Percentiles rank a stretch among this genome's conserved stretches.
Conservation (phyloP, 1,140 invertebrate species). For the Nephotettix cincticeps region DNA sequence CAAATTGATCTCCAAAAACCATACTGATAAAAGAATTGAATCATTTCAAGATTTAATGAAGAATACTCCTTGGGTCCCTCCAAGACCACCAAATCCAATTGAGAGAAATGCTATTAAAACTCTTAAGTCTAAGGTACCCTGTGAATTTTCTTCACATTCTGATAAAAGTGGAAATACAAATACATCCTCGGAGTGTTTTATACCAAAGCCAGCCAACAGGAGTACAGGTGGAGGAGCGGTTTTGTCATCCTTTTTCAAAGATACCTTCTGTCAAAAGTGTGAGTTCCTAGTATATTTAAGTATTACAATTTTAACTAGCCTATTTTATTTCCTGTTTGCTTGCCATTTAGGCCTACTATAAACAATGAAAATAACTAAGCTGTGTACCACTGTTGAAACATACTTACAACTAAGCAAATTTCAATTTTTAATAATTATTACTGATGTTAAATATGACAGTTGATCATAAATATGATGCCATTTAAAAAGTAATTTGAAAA, state of each 20-base stretch:
- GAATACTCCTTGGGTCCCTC: constrained; percentile 18
- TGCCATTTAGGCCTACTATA: no score
- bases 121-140: background rate
- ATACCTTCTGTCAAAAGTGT: no score
- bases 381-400: no score
- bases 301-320: no score
- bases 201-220: background rate
- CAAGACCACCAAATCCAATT: constrained; percentile 4
- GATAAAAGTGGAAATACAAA: constrained; percentile 8
- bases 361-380: no score
- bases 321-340: no score
- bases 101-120: constrained; percentile 7
- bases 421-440: no score
- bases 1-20: constrained; percentile 43
- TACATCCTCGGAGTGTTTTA: constrained; percentile 22
- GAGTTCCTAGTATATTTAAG: no score
- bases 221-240: background rate
- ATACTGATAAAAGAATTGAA: constrained; percentile 29
- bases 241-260: background rate
- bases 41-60: background rate
- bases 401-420: no score
- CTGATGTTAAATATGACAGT: no score
- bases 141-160: constrained; percentile 11
- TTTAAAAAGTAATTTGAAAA: no score
- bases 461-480: no score